Conservation (phyloP, 2,888 invertebrate species). For the Octonoba sinensis region DNA sequence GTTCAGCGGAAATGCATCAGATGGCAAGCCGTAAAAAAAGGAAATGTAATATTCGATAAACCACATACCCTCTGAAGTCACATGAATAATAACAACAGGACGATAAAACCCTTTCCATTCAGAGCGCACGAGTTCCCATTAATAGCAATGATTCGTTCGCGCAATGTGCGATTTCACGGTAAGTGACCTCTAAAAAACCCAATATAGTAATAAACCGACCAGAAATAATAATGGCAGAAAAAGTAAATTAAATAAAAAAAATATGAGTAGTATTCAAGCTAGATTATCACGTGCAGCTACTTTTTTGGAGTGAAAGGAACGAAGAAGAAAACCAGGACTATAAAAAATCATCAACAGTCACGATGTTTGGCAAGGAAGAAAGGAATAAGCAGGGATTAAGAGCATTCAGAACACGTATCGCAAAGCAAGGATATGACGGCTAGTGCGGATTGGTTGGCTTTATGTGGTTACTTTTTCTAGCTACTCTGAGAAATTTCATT, state of each 20-base stretch:
- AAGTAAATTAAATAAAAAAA: conserved; percentile 21
- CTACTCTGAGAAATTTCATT: not conserved
- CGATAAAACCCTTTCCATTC: conserved; percentile 5
- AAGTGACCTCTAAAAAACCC: conserved; percentile 18
- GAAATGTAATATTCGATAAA: not conserved
- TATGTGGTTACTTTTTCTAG: too few relatives aligned
- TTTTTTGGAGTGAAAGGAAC: not conserved
- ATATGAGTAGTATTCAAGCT: conserved; percentile 6
- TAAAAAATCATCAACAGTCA: conserved; percentile 12
- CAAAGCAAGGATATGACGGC: too few relatives aligned
- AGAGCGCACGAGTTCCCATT: conserved; percentile 25
- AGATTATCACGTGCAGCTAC: conserved; percentile 25
- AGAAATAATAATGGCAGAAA: not conserved
- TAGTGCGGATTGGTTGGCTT: too few relatives aligned
- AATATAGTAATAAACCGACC: conserved; percentile 10
- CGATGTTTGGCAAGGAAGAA: conserved; percentile 13
- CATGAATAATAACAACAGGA: not conserved
- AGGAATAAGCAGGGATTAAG: not conserved
- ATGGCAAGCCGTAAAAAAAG: not conserved
- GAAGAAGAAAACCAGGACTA: not conserved
- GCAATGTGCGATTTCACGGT: conserved; percentile 33
- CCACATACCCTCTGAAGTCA: not conserved
- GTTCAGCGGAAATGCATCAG: not conserved
- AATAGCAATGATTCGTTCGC: conserved; percentile 27
- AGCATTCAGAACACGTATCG: not conserved